These are phyloP conservation scores for Oostethus manadensis DNA, from an alignment of 2,113 vertebrate species.

Conservation along the genomic window DNA sequence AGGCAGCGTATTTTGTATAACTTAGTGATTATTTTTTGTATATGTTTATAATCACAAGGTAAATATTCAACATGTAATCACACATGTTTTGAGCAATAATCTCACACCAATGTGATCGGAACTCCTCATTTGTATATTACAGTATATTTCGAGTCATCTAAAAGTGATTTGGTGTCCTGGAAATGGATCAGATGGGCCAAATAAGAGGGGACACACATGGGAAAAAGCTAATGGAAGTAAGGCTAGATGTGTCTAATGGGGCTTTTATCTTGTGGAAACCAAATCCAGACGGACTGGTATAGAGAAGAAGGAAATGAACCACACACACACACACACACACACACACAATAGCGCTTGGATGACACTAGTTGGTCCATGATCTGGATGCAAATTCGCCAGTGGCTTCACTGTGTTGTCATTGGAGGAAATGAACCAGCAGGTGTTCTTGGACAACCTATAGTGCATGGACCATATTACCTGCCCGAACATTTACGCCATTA, in stretches of 20 bases:
- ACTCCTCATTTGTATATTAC: not conserved
- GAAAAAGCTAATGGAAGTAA: slow-evolving; percentile 68
- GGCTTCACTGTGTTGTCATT: slow-evolving; percentile 56
- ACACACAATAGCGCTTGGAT: slow-evolving; percentile 25
- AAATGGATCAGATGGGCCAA: slow-evolving; percentile 68
- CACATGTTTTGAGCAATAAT: not conserved
- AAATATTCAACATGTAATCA: not conserved
- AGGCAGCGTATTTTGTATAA: too few relatives aligned
- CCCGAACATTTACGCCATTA: too few relatives aligned
- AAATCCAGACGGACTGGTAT: slow-evolving; percentile 69
- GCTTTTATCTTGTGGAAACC: slow-evolving; percentile 80
- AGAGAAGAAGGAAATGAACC: slow-evolving; percentile 52
- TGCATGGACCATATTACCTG: not conserved
- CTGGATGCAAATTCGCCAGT: slow-evolving; percentile 61
- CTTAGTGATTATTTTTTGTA: too few relatives aligned
- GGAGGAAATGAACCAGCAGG: slow-evolving; percentile 51
- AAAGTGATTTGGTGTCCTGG: slow-evolving; percentile 63
- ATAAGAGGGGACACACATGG: slow-evolving; percentile 63
- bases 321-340: slow-evolving; percentile 10
- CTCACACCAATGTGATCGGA: too few relatives aligned
- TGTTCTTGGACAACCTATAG: slow-evolving; percentile 32
- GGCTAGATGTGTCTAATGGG: slow-evolving; percentile 74
- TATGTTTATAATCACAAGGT: too few relatives aligned
- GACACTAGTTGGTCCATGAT: slow-evolving; percentile 61
- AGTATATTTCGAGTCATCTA: slow-evolving; percentile 30